A percentile compares a stretch with the other conserved stretches of the same genome.
Evolutionary conservation across 2,113 vertebrate species (phyloP).

Genomic region (Bos javanicus): DNA sequence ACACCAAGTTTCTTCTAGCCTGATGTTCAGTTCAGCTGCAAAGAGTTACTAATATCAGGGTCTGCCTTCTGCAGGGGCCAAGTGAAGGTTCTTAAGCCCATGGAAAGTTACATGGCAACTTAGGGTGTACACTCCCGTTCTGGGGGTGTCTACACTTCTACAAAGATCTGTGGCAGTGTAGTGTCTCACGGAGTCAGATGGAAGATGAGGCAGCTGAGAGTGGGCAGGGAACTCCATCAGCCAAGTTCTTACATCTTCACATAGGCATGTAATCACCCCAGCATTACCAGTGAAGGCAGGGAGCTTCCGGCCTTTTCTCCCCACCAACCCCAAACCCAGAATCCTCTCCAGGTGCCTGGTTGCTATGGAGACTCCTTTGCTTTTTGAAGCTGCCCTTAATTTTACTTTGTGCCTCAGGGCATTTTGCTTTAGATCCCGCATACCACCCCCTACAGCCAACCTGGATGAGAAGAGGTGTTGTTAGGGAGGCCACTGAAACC

Average conservation of each 20-base stretch:
- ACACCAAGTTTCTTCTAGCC: background rate
- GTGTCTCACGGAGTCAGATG: background rate
- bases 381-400: background rate
- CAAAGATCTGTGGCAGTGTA: background rate
- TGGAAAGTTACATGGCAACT: background rate
- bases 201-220: background rate
- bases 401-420: background rate
- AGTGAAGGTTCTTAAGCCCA: background rate
- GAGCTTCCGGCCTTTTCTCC: background rate
- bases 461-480: background rate
- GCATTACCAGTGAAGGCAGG: background rate
- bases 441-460: background rate
- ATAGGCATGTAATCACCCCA: rapidly evolving
- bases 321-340: background rate
- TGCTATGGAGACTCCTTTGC: background rate
- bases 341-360: too few relatives aligned
- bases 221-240: background rate
- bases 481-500: background rate
- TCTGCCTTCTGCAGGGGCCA: background rate
- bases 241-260: background rate
- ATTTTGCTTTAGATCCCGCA: background rate
- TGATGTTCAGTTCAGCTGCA: background rate
- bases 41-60: background rate
- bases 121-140: background rate
- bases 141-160: background rate